A percentile compares a stretch with the other conserved stretches of the same genome.
Evolutionary conservation across 2,797 vertebrate genomes (phyloP).

Genomic region (Forpus xanthops): DNA sequence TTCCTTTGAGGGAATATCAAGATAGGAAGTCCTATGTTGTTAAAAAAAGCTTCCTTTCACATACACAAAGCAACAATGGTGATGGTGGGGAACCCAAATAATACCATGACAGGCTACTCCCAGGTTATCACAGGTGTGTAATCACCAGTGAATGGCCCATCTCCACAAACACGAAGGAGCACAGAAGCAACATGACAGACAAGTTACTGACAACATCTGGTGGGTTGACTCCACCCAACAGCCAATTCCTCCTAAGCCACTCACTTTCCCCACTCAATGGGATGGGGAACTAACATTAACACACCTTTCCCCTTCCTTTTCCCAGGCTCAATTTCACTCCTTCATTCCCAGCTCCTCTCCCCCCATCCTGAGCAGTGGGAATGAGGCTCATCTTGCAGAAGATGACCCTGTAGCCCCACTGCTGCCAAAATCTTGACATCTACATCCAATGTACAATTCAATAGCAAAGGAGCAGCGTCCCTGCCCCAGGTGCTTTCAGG

Average conservation of each 20-base stretch:
- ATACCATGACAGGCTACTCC: background rate
- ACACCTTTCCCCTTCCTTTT: background rate
- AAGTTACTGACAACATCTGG: background rate
- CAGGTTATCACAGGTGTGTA: background rate
- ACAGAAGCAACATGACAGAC: background rate
- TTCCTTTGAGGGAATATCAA: background rate
- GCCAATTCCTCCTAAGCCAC: background rate
- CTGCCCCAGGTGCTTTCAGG: background rate
- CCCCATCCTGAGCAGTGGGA: background rate
- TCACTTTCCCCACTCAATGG: background rate
- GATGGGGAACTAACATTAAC: background rate
- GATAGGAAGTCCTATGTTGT: background rate
- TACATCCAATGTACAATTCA: background rate
- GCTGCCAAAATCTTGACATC: background rate
- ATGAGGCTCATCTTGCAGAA: background rate
- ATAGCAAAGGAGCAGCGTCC: background rate
- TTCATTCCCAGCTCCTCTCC: background rate
- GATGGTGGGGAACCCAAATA: background rate
- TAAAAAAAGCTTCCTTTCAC: background rate
- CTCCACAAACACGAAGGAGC: background rate
- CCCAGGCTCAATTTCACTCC: background rate
- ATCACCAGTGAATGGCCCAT: background rate
- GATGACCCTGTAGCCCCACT: background rate
- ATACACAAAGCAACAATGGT: background rate
- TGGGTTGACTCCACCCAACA: background rate